phyloP scores from a whole-genome alignment of 2,113 vertebrate genomes.

The Taxidea taxus region DNA sequence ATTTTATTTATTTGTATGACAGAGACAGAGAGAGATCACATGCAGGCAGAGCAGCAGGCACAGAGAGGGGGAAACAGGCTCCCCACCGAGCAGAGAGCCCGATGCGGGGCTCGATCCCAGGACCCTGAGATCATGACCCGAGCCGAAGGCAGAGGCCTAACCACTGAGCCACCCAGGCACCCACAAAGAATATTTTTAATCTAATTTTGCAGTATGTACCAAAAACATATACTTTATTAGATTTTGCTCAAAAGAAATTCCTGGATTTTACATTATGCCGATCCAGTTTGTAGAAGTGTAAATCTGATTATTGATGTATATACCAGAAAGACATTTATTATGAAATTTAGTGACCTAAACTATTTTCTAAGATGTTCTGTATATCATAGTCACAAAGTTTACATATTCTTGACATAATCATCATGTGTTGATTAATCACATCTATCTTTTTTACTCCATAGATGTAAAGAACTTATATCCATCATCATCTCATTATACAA shows the following conservation, averaged over 20 bases:
- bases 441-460: slow-evolving; percentile 63
- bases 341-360: neutral
- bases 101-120: too few species aligned
- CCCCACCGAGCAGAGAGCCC: too few species aligned
- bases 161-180: too few species aligned
- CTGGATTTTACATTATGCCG: neutral
- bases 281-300: neutral
- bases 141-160: too few species aligned
- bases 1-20: too few species aligned
- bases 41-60: too few species aligned
- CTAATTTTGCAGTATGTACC: neutral
- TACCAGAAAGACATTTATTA: neutral
- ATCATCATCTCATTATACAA: slow-evolving; percentile 90
- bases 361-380: neutral
- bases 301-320: slow-evolving; percentile 1
- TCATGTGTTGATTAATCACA: slow-evolving; percentile 5
- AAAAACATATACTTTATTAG: neutral
- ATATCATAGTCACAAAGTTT: neutral
- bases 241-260: neutral
- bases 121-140: too few species aligned
- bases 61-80: too few species aligned
- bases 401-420: neutral
- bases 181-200: neutral
- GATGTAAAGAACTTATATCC: slow-evolving; percentile 89
- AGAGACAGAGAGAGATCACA: too few species aligned